A percentile compares a stretch with the other conserved stretches of the same genome.
Conservation (phyloP, 2,797 vertebrate genomes). For the Malacoctenus gilli region DNA sequence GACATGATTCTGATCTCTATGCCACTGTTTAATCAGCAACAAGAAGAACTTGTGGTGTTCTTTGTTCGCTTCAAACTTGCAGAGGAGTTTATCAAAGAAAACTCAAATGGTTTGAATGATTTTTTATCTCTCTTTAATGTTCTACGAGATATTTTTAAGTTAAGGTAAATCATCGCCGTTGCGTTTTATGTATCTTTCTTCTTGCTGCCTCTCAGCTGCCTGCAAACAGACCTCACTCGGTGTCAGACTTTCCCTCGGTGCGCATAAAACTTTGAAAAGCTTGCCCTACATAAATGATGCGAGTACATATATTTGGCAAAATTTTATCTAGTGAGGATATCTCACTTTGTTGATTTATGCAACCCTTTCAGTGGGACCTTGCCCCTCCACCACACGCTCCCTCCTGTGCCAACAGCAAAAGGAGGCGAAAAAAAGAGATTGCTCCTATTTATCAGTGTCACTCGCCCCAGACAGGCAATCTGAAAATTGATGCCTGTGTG, state of each 20-base stretch:
- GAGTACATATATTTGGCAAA: slow-evolving; percentile 19
- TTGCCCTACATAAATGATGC: slow-evolving; percentile 28
- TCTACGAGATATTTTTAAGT: slow-evolving; percentile 10
- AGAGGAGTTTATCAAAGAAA: too few species aligned
- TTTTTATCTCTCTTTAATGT: neutral
- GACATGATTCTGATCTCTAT: too few species aligned
- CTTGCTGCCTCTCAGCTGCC: neutral
- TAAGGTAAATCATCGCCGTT: neutral
- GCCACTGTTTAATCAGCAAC: too few species aligned
- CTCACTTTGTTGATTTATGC: slow-evolving; percentile 56
- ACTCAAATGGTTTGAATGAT: too few species aligned
- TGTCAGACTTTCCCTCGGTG: slow-evolving; percentile 8
- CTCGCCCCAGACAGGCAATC: slow-evolving; percentile 52
- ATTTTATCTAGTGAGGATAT: slow-evolving; percentile 32
- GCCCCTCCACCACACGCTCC: neutral
- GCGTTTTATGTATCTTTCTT: slow-evolving; percentile 3
- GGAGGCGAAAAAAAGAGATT: slow-evolving; percentile 55
- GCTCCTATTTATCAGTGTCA: slow-evolving; percentile 77
- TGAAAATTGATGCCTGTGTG: slow-evolving; percentile 59
- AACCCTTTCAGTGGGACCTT: slow-evolving; percentile 34
- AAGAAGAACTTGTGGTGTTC: too few species aligned
- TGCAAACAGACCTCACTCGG: slow-evolving; percentile 22
- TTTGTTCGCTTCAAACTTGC: slow-evolving; percentile 10
- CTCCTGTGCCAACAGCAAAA: slow-evolving; percentile 38
- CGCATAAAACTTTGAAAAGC: slow-evolving; percentile 19